Base-by-base conservation (phyloP, 2,113 vertebrate genomes). In the Bubo scandiacus region DNA sequence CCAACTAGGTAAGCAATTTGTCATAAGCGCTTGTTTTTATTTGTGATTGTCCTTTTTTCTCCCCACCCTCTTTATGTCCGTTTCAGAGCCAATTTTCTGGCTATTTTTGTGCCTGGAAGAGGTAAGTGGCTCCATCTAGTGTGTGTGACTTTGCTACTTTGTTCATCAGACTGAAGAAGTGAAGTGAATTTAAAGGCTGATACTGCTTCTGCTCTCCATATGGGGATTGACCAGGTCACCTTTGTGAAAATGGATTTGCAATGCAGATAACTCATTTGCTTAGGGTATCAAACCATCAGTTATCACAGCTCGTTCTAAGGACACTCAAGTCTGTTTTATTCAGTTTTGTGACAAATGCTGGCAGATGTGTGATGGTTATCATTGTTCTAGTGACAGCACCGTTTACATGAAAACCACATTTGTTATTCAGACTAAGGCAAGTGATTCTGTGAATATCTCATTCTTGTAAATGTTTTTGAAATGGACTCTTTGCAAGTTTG, bases 1-100 rank as follows among this genome's bases (percentile, higher is more conserved):
- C 86, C 98, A 98, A 5, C 98, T 99, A 84, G 99, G 99, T 99
- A 97, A 98, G 98, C 59, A 42, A 67, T 80, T 92, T 92, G 29
- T 81, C 19, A 40, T 68, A 34, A 72, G 23, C 16, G n/a, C 55
- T 87, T 42, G 8, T 43, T 65, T 90, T 38, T 36, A 63, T 88
- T 79, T 81, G 36, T 84, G 52, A 55, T 15, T 30, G 9, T 63
- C 22, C 6, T 68, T 81, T 66, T 68, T 78, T 55, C 25, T 75
- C 67, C 25, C 10, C 51, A 40, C 61, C 27, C 18, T 40, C 43
- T 59, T 68, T 42, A 47, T 32, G 22, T 81, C 75, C 20, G 1
- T 38, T 81, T n/a, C 25, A 61, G 77, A 72, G 61, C 38, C 32
- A 66, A 25, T 86, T 81, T 94, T 95, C 73, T 90, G 72, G 45